phyloP scores from a whole-genome alignment of 35 echinoderm and acorn worm species.

The Stichopus chloronotus region DNA sequence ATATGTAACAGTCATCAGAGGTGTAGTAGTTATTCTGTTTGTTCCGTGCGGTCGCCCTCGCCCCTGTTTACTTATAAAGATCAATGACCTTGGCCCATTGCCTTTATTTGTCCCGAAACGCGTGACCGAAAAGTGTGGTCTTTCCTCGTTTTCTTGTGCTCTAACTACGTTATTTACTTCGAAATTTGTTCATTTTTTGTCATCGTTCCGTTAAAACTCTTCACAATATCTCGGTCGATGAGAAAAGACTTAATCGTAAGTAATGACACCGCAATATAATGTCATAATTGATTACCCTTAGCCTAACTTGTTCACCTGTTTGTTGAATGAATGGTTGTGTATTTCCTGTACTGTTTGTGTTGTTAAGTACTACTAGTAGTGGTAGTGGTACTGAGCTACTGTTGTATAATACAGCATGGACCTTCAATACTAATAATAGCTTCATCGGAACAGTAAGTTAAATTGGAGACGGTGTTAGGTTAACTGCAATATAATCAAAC shows the following conservation, averaged over 20 bases:
- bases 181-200: not conserved
- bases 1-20: not conserved
- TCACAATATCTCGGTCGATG: not conserved
- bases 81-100: not conserved
- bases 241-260: not conserved
- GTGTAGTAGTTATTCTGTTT: not conserved
- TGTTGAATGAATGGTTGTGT: not conserved
- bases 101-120: not conserved
- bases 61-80: not conserved
- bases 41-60: not conserved
- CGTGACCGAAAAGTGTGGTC: not conserved
- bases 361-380: no score
- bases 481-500: no score
- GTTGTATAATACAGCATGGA: not conserved
- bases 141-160: not conserved
- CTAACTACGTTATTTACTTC: not conserved
- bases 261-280: not conserved
- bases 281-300: not conserved
- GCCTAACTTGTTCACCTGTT: no score
- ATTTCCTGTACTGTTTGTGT: not conserved
- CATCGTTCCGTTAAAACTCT: not conserved
- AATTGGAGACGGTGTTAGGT: no score
- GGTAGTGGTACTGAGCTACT: not conserved
- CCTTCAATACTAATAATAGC: not conserved
- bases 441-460: no score